A percentile compares a stretch with the other conserved stretches of the same genome.
Evolutionary conservation across 2,888 invertebrate genomes (phyloP).

Genomic region (Oxycera nigricornis): DNA sequence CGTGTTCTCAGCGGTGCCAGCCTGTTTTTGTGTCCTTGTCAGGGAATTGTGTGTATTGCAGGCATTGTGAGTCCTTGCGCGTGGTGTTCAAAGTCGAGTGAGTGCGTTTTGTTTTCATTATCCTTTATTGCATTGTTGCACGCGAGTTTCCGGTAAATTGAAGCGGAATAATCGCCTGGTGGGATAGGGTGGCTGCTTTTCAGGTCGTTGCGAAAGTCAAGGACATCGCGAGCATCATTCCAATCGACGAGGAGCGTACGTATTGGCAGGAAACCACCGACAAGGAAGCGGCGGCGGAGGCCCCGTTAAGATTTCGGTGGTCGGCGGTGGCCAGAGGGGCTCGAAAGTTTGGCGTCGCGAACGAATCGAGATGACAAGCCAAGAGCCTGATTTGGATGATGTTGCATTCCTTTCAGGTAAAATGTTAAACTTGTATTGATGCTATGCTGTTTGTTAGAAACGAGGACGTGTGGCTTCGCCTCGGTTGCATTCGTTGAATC

Average conservation of each 20-base stretch:
- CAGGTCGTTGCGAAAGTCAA: conserved; percentile 28
- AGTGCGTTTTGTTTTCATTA: conserved; percentile 19
- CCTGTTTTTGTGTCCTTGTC: not conserved
- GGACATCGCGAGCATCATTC: conserved; percentile 27
- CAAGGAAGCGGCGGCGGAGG: conserved; percentile 52
- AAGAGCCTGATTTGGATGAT: conserved; percentile 88
- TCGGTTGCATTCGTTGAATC: too few species aligned
- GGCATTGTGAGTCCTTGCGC: not conserved
- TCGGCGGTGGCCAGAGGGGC: conserved; percentile 62
- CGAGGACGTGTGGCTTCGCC: too few species aligned
- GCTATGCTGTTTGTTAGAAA: too few species aligned
- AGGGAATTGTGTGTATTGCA: not conserved
- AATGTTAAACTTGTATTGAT: too few species aligned
- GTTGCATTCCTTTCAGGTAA: conserved; percentile 89
- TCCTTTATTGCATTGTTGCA: conserved; percentile 28
- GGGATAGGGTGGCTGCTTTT: not conserved
- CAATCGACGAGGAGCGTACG: conserved; percentile 47
- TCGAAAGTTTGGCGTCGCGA: conserved; percentile 62
- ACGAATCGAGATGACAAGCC: conserved; percentile 76
- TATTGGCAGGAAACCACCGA: conserved; percentile 62
- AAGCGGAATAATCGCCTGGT: not conserved
- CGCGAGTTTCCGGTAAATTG: conserved; percentile 28
- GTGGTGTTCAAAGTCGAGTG: not conserved
- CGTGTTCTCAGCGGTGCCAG: not conserved
- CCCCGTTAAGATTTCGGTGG: conserved; percentile 63